Percentiles rank a stretch among this genome's conserved stretches.
These are phyloP conservation scores for Pissodes strobi DNA, from an alignment of 1,140 invertebrate species.

Conservation along the genomic window DNA sequence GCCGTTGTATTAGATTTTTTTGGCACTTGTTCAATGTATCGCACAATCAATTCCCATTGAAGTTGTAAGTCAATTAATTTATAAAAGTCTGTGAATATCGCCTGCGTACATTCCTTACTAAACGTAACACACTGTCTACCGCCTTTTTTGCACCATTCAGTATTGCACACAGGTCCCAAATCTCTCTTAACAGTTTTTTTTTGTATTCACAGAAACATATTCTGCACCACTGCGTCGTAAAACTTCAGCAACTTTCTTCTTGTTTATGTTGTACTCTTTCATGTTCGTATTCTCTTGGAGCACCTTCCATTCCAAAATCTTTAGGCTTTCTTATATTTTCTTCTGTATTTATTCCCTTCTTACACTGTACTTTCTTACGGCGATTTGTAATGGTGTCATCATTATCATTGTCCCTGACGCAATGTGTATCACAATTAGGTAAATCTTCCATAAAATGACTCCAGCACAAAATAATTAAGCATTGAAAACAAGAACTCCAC, in stretches of 20 bases:
- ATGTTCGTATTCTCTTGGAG: slow-evolving; percentile 1
- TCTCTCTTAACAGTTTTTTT: neutral
- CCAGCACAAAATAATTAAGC: too few species aligned
- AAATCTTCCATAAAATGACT: too few species aligned
- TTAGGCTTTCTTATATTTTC: neutral
- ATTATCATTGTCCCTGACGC: too few species aligned
- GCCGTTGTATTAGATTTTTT: neutral
- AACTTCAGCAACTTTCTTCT: slow-evolving; percentile 1
- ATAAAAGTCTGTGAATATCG: too few species aligned
- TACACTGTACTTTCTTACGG: too few species aligned
- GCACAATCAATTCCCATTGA: neutral
- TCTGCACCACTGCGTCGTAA: slow-evolving; percentile 8
- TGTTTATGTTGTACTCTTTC: neutral
- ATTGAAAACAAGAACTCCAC: too few species aligned
- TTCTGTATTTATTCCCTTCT: too few species aligned
- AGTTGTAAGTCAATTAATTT: too few species aligned
- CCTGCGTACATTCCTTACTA: neutral
- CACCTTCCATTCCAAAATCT: neutral
- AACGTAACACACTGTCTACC: slow-evolving; percentile 2
- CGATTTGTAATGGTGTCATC: too few species aligned
- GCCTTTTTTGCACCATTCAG: slow-evolving; percentile 9
- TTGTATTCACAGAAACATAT: slow-evolving; percentile 1
- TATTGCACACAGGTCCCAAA: neutral
- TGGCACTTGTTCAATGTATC: neutral
- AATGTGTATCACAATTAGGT: too few species aligned